Conservation (phyloP, 1,140 invertebrate genomes). For the Atta colombica region DNA sequence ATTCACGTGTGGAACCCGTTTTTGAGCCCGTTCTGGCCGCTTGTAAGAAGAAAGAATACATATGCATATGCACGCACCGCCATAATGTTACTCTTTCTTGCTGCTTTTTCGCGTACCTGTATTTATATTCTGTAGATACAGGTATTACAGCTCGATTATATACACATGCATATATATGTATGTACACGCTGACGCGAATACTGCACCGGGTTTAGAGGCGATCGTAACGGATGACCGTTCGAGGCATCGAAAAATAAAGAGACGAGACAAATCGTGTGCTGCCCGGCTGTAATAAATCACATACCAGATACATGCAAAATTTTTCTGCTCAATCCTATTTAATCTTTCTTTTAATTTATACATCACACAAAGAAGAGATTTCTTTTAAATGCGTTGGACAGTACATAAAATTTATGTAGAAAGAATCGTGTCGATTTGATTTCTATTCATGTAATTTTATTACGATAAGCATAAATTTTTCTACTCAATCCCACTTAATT, state of each 20-base stretch:
- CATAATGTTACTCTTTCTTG: constrained; percentile 7
- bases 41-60: constrained; percentile 56
- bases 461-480: not conserved
- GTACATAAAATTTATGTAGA: not conserved
- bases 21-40: constrained; percentile 35
- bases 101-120: not conserved
- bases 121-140: constrained; percentile 33
- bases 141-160: constrained; percentile 14
- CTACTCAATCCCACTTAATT: not conserved
- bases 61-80: constrained; percentile 56
- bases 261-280: not conserved
- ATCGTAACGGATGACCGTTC: not conserved
- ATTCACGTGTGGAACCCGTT: constrained; percentile 52
- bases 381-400: not conserved
- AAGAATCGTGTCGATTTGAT: not conserved
- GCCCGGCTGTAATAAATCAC: constrained; percentile 14
- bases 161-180: not conserved
- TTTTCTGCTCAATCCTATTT: not conserved
- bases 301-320: not conserved
- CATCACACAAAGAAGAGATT: not conserved
- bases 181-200: not conserved
- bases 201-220: not conserved
- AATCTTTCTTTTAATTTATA: constrained; percentile 11
- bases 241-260: constrained; percentile 24
- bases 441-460: not conserved